Conservation (phyloP, 2,113 vertebrate genomes). For the Vireo altiloquus region DNA sequence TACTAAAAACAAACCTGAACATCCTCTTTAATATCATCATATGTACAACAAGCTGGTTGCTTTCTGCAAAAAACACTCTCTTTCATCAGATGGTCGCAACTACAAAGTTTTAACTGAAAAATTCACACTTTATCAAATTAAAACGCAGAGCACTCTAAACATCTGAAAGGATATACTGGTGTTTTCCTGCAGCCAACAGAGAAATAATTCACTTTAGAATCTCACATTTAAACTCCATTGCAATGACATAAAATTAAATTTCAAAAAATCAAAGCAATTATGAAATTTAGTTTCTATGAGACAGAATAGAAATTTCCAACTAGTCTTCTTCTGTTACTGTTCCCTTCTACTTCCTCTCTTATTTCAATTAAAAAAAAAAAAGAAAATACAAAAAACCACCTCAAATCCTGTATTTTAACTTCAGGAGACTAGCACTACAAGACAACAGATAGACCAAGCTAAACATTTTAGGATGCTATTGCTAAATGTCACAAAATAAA, state of each 20-base stretch:
- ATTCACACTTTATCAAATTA: neutral
- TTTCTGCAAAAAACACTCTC: neutral
- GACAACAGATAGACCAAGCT: fast-evolving
- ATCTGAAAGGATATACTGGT: neutral
- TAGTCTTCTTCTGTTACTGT: neutral
- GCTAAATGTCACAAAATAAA: neutral
- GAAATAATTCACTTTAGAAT: neutral
- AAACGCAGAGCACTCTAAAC: neutral
- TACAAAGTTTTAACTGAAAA: neutral
- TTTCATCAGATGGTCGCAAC: neutral
- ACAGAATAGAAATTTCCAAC: neutral
- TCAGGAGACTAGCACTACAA: neutral
- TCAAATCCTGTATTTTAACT: neutral
- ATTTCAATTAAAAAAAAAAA: neutral
- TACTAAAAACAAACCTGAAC: neutral
- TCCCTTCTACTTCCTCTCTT: neutral
- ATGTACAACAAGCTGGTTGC: neutral
- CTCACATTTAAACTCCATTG: neutral
- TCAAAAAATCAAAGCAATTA: neutral
- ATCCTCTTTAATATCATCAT: neutral
- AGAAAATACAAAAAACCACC: too few relatives aligned
- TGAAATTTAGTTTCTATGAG: neutral
- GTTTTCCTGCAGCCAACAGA: neutral
- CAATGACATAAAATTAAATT: neutral
- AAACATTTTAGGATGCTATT: neutral